Evolutionary conservation across 2,797 vertebrate genomes (phyloP).

Genomic region (Melanogrammus aeglefinus): DNA sequence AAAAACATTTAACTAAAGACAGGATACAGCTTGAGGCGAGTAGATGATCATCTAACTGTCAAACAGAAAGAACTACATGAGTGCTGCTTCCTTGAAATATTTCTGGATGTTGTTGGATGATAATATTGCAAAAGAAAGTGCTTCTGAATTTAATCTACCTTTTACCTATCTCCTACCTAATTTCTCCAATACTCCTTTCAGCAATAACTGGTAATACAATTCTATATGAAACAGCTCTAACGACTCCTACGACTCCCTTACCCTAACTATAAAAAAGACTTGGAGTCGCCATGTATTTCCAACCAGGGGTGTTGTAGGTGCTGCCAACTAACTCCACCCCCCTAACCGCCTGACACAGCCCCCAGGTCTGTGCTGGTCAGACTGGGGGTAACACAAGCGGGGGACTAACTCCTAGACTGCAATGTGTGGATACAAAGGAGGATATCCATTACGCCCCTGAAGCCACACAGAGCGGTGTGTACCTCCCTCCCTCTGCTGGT

Average conservation of each 20-base stretch:
- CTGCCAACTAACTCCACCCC: neutral
- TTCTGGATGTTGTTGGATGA: neutral
- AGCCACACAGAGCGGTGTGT: no score
- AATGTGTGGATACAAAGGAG: no score
- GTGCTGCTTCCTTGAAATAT: neutral
- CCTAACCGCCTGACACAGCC: neutral
- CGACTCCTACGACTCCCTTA: no score
- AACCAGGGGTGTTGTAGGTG: slow-evolving; percentile 9
- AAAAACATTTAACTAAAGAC: neutral
- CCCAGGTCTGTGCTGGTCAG: neutral
- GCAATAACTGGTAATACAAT: no score
- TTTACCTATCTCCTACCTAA: neutral
- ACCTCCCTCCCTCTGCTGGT: no score
- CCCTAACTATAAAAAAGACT: neutral
- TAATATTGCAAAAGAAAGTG: no score
- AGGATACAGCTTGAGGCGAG: neutral
- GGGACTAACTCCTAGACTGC: neutral
- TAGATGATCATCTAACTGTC: neutral
- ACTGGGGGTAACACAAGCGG: neutral
- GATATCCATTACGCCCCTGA: no score
- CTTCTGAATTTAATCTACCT: neutral
- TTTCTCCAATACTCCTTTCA: neutral
- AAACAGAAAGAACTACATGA: neutral
- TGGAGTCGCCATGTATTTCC: slow-evolving; percentile 21
- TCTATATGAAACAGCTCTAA: no score